Evolutionary conservation across 1,140 invertebrate genomes (phyloP), one percentile per base, ranked within the genome.

Genomic region (Phthorimaea operculella): DNA sequence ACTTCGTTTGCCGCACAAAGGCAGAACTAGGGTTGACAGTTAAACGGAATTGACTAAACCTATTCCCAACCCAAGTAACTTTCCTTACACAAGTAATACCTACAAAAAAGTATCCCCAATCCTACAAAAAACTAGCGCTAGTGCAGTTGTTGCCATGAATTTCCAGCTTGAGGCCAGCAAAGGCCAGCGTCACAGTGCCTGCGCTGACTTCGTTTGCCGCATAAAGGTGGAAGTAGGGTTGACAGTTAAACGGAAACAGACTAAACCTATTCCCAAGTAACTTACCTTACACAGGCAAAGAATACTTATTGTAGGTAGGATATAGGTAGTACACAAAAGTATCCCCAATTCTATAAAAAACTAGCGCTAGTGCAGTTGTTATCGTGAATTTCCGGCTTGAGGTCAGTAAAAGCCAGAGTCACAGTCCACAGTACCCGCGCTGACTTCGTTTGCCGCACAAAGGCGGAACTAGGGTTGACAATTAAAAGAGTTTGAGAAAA

Each of bases 1-100:
- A 73, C 72, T 75, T 72, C 64, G 64, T 72, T 71, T 64, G 55
- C 60, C 53, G 28, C 62, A 64, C 68, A 76, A 72, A 76, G 65
- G 62, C 66, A 57, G 42, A 12, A 36, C 34, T 36, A 7, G 44
- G 8, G 8, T 14, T 47, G n/a, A n/a, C n/a, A n/a, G n/a, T n/a
- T n/a, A n/a, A n/a, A n/a, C n/a, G n/a, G n/a, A n/a, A n/a, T n/a
- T n/a, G n/a, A n/a, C n/a, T n/a, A n/a, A n/a, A n/a, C n/a, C n/a
- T n/a, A n/a, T n/a, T n/a, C n/a, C n/a, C n/a, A n/a, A n/a, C n/a
- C n/a, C n/a, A n/a, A n/a, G n/a, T n/a, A n/a, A n/a, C n/a, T n/a
- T n/a, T n/a, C n/a, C n/a, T n/a, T n/a, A n/a, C n/a, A n/a, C n/a
- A n/a, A n/a, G n/a, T n/a, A n/a, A n/a, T n/a, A n/a, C n/a, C n/a